Evolutionary conservation across 2,888 invertebrate genomes (phyloP).

Genomic region (Liodrosophila aerea): DNA sequence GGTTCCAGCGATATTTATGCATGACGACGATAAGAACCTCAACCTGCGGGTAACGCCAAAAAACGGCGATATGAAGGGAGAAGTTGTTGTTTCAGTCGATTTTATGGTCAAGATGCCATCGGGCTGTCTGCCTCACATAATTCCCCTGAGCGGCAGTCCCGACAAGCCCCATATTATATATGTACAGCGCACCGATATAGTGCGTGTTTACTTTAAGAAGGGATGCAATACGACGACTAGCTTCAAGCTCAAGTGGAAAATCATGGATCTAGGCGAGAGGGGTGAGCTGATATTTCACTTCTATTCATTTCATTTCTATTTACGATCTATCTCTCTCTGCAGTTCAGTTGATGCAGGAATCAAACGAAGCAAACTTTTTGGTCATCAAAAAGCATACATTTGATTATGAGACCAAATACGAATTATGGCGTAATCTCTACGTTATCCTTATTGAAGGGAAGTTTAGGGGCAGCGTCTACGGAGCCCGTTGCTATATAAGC

Average conservation of each 20-base stretch:
- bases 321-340: too few relatives aligned
- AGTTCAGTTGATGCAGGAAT: too few relatives aligned
- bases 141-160: not conserved
- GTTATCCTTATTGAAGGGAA: conserved; percentile 25
- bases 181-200: not conserved
- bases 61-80: not conserved
- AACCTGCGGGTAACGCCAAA: not conserved
- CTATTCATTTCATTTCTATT: too few relatives aligned
- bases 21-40: not conserved
- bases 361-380: not conserved
- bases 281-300: conserved; percentile 9
- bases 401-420: not conserved
- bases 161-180: not conserved
- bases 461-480: not conserved
- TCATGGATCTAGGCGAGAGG: conserved; percentile 13
- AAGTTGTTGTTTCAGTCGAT: not conserved
- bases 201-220: fast-evolving
- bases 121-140: conserved; percentile 17
- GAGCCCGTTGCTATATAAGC: conserved; percentile 48
- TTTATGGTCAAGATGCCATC: not conserved
- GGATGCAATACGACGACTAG: not conserved
- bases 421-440: conserved; percentile 22
- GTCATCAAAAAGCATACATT: conserved; percentile 19
- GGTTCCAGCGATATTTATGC: conserved; percentile 36
- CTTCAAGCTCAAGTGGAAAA: conserved; percentile 17